Conservation (phyloP, 1,140 invertebrate genomes). For the Charaxes varanes region DNA sequence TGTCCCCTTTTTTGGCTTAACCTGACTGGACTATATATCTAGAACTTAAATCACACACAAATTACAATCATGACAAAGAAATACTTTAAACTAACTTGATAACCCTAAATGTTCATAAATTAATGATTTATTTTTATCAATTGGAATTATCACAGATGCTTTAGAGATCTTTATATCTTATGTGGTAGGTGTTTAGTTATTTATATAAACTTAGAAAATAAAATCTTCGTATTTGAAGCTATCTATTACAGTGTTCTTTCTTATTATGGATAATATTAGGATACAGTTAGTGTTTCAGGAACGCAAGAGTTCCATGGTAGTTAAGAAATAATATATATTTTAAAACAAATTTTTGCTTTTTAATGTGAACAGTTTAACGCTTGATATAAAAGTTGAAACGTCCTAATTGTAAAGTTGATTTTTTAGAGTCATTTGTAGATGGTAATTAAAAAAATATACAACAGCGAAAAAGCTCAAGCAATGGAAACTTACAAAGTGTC, state of each 20-base stretch:
- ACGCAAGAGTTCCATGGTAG: conserved; percentile 3
- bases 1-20: too few relatives aligned
- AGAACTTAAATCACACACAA: conserved; percentile 26
- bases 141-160: conserved; percentile 70
- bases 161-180: conserved; percentile 71
- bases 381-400: too few relatives aligned
- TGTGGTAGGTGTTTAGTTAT: conserved; percentile 55
- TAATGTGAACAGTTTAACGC: too few relatives aligned
- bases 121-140: conserved; percentile 64
- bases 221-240: conserved; percentile 16
- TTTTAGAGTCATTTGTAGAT: too few relatives aligned
- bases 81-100: conserved; percentile 34
- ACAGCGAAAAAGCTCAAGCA: too few relatives aligned
- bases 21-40: conserved; percentile 26
- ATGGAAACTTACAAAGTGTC: too few relatives aligned
- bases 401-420: too few relatives aligned
- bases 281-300: conserved; percentile 1
- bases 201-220: conserved; percentile 38
- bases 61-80: conserved; percentile 28
- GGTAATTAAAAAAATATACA: too few relatives aligned
- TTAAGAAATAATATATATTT: background rate
- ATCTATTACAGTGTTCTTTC: conserved; percentile 17
- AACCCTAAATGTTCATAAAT: conserved; percentile 59
- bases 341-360: too few relatives aligned
- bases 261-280: conserved; percentile 12